phyloP scores from a whole-genome alignment of 2,113 vertebrate species.

The Geothlypis trichas region DNA sequence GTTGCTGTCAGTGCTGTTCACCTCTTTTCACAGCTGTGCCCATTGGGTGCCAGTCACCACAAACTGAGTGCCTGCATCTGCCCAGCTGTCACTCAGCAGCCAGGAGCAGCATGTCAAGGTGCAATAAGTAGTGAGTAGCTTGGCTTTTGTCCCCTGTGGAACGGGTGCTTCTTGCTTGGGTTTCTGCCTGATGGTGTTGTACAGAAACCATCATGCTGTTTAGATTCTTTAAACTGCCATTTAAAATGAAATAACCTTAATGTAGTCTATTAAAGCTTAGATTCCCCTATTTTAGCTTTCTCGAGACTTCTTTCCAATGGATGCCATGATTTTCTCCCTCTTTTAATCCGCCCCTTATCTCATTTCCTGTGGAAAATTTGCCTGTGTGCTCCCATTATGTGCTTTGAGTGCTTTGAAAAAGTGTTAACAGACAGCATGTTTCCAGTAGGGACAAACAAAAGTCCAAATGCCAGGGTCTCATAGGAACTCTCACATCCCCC shows the following conservation, averaged over 20 bases:
- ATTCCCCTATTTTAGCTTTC: background rate
- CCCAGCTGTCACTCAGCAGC: background rate
- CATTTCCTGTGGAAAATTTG: background rate
- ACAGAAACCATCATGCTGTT: background rate
- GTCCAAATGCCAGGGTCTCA: slow-evolving; percentile 17
- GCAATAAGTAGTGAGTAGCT: background rate
- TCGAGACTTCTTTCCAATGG: background rate
- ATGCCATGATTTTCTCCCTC: background rate
- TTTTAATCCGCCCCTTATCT: background rate
- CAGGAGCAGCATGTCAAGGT: background rate
- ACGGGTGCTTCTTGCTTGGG: background rate
- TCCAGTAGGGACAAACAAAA: slow-evolving; percentile 8
- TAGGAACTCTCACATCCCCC: background rate
- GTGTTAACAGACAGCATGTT: background rate
- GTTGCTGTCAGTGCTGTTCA: background rate
- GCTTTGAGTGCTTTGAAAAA: background rate
- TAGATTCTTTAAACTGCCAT: background rate
- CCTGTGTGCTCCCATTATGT: background rate
- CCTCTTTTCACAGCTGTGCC: background rate
- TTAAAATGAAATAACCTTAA: background rate
- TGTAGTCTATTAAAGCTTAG: background rate
- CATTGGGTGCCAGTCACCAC: background rate
- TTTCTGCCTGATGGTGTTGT: background rate
- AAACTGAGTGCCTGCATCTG: background rate
- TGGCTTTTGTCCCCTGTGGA: background rate